Evolutionary conservation across 2,113 vertebrate species (phyloP).

Genomic region (Nyctibius bracteatus): DNA sequence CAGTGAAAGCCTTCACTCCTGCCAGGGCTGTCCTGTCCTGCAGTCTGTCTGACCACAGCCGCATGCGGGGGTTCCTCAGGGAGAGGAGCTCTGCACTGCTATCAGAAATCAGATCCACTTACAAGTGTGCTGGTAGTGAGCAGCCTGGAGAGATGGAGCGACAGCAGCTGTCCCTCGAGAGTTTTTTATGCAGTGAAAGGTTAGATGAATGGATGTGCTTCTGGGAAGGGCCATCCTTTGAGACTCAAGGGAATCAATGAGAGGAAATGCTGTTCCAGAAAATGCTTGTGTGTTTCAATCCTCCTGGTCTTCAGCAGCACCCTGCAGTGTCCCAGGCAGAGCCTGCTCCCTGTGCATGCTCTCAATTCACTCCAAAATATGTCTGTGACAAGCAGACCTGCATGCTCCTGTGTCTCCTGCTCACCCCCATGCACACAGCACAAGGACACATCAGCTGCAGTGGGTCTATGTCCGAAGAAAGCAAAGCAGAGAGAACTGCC

Average conservation of each 20-base stretch:
- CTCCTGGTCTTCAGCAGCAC: not conserved
- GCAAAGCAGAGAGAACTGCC: not conserved
- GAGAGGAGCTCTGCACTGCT: not conserved
- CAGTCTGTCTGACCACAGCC: not conserved
- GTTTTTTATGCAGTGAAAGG: not conserved
- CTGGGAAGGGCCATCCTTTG: not conserved
- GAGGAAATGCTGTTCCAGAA: not conserved
- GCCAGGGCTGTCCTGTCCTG: constrained; percentile 14
- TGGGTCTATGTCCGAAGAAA: not conserved
- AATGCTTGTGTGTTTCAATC: not conserved
- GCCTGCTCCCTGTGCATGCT: not conserved
- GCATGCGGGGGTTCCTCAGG: not conserved
- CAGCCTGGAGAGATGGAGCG: not conserved
- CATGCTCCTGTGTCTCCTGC: not conserved
- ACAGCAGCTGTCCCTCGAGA: not conserved
- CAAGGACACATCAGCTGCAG: too few relatives aligned
- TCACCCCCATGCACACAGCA: not conserved
- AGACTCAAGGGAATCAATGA: not conserved
- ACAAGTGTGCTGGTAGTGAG: not conserved
- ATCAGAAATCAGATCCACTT: not conserved
- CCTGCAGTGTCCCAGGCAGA: not conserved
- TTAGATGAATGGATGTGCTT: not conserved
- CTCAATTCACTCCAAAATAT: not conserved
- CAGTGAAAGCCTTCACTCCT: not conserved
- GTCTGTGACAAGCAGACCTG: not conserved